Conservation (phyloP, 1,140 invertebrate species). For the Mactra quadrangularis region DNA sequence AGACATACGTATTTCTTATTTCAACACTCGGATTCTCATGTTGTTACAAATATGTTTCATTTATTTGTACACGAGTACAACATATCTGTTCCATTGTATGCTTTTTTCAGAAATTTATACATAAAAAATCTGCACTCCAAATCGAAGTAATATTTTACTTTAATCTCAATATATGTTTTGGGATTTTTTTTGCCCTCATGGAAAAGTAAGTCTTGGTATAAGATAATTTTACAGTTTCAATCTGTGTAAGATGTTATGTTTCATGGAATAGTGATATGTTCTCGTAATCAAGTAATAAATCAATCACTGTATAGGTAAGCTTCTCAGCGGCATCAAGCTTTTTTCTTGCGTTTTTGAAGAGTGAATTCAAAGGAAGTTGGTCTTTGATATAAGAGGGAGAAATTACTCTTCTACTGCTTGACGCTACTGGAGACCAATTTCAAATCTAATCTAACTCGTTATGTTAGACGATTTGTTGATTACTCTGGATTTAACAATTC, state of each 20-base stretch:
- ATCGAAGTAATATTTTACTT: too few relatives aligned
- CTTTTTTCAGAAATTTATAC: too few relatives aligned
- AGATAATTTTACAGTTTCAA: background rate
- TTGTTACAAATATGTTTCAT: too few relatives aligned
- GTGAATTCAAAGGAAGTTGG: slow-evolving; percentile 20
- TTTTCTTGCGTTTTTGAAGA: slow-evolving; percentile 51
- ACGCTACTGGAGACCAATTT: slow-evolving; percentile 41
- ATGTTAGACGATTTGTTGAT: slow-evolving; percentile 28
- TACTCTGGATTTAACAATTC: slow-evolving; percentile 58
- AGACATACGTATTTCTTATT: too few relatives aligned
- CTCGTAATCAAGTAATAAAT: slow-evolving; percentile 41
- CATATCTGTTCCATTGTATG: too few relatives aligned
- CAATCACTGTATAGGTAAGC: slow-evolving; percentile 16
- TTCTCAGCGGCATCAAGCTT: slow-evolving; percentile 15
- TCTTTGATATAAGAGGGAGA: slow-evolving; percentile 50
- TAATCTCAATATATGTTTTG: too few relatives aligned
- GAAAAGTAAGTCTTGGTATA: background rate
- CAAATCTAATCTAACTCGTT: slow-evolving; percentile 29
- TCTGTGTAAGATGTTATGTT: background rate
- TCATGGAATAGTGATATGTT: background rate
- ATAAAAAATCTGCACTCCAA: too few relatives aligned
- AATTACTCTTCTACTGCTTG: slow-evolving; percentile 12
- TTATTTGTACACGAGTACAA: too few relatives aligned
- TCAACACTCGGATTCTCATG: too few relatives aligned
- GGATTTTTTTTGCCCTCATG: background rate